phyloP scores from a whole-genome alignment of 2,797 vertebrate species.

The Lindbergichthys nudifrons region DNA sequence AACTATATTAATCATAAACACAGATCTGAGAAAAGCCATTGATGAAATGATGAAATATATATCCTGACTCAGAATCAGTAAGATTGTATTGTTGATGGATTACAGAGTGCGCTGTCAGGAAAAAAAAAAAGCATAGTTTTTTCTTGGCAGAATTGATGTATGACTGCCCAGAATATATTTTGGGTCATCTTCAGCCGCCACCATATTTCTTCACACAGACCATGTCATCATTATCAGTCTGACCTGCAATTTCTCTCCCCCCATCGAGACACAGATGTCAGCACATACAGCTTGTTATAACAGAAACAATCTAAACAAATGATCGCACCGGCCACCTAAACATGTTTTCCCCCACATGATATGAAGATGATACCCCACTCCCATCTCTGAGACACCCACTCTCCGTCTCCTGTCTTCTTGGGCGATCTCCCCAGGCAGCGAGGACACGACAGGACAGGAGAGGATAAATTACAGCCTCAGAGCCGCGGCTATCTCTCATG shows the following conservation, averaged over 20 bases:
- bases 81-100: slow-evolving; percentile 79
- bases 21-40: slow-evolving; percentile 68
- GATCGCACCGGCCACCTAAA: slow-evolving; percentile 64
- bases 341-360: slow-evolving; percentile 67
- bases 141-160: slow-evolving; percentile 65
- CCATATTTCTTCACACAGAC: slow-evolving; percentile 64
- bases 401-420: slow-evolving; percentile 66
- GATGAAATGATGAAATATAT: slow-evolving; percentile 72
- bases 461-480: slow-evolving; percentile 84
- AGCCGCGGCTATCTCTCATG: slow-evolving; percentile 76
- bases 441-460: slow-evolving; percentile 80
- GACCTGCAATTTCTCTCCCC: slow-evolving; percentile 62
- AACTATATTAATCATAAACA: slow-evolving; percentile 79
- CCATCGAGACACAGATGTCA: slow-evolving; percentile 66
- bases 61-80: slow-evolving; percentile 66
- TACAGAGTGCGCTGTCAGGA: slow-evolving; percentile 59
- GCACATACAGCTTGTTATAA: slow-evolving; percentile 72
- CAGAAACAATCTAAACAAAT: slow-evolving; percentile 75
- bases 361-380: slow-evolving; percentile 40
- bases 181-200: slow-evolving; percentile 70
- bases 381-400: slow-evolving; percentile 52
- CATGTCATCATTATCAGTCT: slow-evolving; percentile 73
- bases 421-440: slow-evolving; percentile 77
- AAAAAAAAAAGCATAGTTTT: slow-evolving; percentile 59
- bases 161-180: slow-evolving; percentile 75